Percentiles rank a stretch among this genome's conserved stretches.
phyloP scores from a whole-genome alignment of 2,797 vertebrate species.

The Bryconaethiops microstoma region DNA sequence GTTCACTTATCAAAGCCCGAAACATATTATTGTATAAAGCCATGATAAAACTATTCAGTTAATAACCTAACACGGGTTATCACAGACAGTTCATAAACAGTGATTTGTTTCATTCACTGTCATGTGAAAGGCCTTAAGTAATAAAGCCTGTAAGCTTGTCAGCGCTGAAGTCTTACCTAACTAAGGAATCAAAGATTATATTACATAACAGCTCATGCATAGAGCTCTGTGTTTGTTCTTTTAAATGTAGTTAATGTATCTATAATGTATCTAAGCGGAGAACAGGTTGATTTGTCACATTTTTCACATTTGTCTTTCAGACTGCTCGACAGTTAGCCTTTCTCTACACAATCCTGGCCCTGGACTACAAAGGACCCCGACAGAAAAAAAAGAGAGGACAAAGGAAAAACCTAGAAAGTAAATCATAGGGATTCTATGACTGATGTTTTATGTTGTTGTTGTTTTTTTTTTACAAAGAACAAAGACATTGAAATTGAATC shows the following conservation, averaged over 20 bases:
- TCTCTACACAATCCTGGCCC: constrained; percentile 83
- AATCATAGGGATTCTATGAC: neutral
- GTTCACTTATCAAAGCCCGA: neutral
- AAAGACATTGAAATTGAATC: neutral
- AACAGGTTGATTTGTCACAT: neutral
- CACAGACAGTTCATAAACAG: neutral
- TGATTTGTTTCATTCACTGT: neutral
- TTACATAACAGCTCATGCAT: constrained; percentile 14
- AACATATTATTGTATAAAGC: neutral
- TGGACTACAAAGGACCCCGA: constrained; percentile 61
- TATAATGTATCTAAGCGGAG: neutral
- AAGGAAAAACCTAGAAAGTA: neutral
- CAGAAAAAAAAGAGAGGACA: neutral
- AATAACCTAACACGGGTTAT: neutral
- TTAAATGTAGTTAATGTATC: neutral
- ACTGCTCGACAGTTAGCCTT: constrained; percentile 88
- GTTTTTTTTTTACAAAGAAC: neutral
- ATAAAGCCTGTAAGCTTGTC: neutral
- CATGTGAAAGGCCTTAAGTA: constrained; percentile 6
- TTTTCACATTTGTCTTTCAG: constrained; percentile 70
- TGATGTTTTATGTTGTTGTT: neutral
- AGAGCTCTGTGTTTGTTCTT: neutral
- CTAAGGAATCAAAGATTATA: neutral
- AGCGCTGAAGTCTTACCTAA: neutral
- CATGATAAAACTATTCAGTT: neutral